Evolutionary conservation across 2,888 invertebrate species (phyloP).

Genomic region (Desoria tigrina): DNA sequence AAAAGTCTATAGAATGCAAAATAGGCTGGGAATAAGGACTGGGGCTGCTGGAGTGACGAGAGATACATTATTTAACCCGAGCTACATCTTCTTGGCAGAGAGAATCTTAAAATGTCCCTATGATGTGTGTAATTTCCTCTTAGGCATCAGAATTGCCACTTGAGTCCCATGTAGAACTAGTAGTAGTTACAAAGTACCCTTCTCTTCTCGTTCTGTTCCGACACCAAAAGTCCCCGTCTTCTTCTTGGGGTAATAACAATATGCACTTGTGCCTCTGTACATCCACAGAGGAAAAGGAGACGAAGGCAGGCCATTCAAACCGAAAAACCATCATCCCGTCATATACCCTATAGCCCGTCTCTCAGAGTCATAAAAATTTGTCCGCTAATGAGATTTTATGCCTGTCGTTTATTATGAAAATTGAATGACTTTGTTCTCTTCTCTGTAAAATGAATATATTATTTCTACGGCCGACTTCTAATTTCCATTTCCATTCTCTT

Average conservation of each 20-base stretch:
- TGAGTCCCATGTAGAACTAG: conserved; percentile 18
- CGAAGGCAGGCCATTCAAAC: background rate
- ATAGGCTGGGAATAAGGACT: conserved; percentile 37
- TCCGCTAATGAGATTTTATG: conserved; percentile 51
- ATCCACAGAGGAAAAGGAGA: too few relatives aligned
- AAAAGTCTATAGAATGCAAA: conserved; percentile 54
- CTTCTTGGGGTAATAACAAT: too few relatives aligned
- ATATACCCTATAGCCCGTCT: conserved; percentile 12
- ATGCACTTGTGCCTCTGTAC: too few relatives aligned
- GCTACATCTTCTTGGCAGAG: conserved; percentile 7
- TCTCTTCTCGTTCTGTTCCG: background rate
- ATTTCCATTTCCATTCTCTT: conserved; percentile 33
- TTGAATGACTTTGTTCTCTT: conserved; percentile 51
- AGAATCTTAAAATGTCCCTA: conserved; percentile 21
- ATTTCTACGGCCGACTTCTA: conserved; percentile 40
- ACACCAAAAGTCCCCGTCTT: background rate
- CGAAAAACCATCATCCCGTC: background rate
- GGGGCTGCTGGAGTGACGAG: conserved; percentile 25
- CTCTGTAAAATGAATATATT: conserved; percentile 50
- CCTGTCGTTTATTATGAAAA: conserved; percentile 52
- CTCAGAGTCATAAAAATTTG: conserved; percentile 44
- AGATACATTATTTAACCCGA: conserved; percentile 19
- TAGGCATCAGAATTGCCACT: conserved; percentile 26
- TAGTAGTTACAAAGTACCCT: too few relatives aligned
- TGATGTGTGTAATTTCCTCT: conserved; percentile 27